Percentiles rank a stretch among this genome's conserved stretches.
Conservation (phyloP, 2,113 vertebrate genomes). For the Spilogale gracilis region DNA sequence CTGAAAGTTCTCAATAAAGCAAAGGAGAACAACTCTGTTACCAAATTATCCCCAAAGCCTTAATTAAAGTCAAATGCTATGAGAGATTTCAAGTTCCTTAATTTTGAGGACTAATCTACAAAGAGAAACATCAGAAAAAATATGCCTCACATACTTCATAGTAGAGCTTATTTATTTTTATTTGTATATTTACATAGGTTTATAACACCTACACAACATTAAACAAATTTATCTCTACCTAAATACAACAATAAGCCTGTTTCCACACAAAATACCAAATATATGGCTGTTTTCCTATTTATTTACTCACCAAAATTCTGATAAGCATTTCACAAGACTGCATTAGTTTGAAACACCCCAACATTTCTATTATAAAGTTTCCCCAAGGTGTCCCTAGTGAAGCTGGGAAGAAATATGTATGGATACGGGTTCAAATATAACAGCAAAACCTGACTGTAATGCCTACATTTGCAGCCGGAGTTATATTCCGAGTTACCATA, state of each 20-base stretch:
- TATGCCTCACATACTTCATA: neutral
- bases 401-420: constrained; percentile 69
- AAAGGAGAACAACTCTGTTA: constrained; percentile 19
- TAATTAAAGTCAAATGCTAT: constrained; percentile 63
- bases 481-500: constrained; percentile 87
- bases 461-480: constrained; percentile 78
- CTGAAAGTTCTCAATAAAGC: constrained; percentile 56
- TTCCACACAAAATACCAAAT: neutral
- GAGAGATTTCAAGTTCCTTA: constrained; percentile 6
- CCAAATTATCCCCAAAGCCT: constrained; percentile 52
- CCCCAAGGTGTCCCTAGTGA: constrained; percentile 56
- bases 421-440: constrained; percentile 78
- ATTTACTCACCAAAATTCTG: neutral
- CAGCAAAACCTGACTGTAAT: constrained; percentile 70
- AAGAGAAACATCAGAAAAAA: neutral
- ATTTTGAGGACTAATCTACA: constrained; percentile 50
- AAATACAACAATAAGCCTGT: neutral
- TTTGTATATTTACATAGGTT: neutral
- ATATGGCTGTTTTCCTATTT: neutral
- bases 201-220: neutral
- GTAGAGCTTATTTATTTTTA: neutral
- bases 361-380: constrained; percentile 69
- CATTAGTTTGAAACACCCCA: constrained; percentile 40
- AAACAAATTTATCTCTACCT: constrained; percentile 44
- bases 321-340: constrained; percentile 9